These are phyloP conservation scores for Raja brachyura DNA, from an alignment of 2,113 vertebrate species.

Conservation along the genomic window DNA sequence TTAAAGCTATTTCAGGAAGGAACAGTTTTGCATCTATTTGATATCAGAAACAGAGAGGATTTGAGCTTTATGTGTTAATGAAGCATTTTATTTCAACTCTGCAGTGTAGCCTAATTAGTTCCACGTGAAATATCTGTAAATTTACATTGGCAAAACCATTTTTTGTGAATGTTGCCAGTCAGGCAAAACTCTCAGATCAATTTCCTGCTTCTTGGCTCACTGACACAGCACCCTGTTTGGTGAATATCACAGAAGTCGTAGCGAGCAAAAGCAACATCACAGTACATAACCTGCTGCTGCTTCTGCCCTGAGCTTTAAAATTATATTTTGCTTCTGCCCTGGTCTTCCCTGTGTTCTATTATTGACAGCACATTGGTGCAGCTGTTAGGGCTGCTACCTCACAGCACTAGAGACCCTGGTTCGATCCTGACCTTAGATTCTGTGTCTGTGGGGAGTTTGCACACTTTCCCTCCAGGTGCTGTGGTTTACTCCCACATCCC, in stretches of 20 bases:
- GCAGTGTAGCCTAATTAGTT: neutral
- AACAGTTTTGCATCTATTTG: neutral
- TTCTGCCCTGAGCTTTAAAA: neutral
- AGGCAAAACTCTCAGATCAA: neutral
- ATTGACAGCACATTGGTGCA: neutral
- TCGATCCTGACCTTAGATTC: too few relatives aligned
- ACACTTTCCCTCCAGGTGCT: too few relatives aligned
- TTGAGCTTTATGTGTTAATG: neutral
- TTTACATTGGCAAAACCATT: neutral
- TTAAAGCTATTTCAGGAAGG: neutral
- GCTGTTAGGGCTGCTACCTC: too few relatives aligned
- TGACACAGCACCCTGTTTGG: neutral
- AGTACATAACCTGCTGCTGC: neutral
- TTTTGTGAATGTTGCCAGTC: neutral
- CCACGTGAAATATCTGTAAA: neutral
- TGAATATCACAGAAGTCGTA: neutral
- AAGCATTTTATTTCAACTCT: neutral
- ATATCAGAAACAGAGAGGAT: neutral
- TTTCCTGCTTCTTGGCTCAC: neutral
- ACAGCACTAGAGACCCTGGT: too few relatives aligned
- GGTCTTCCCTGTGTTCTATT: neutral
- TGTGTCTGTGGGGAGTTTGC: too few relatives aligned
- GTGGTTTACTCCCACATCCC: too few relatives aligned
- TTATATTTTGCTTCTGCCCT: neutral
- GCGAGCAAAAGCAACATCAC: neutral